These are phyloP conservation scores for Trigoniulus corallinus DNA, from an alignment of 1,140 invertebrate genomes.

Conservation along the genomic window DNA sequence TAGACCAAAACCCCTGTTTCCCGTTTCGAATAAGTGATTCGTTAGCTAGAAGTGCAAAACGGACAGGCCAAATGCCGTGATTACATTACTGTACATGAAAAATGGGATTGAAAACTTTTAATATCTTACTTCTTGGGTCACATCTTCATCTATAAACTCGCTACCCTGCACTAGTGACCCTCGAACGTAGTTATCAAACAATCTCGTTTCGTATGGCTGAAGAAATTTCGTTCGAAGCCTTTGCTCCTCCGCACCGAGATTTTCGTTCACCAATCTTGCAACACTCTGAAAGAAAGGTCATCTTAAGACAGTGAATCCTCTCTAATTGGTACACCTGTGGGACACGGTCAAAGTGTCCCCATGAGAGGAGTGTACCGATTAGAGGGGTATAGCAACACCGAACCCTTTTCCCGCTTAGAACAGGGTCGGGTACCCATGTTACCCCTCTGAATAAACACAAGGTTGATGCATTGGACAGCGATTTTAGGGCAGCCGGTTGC, in stretches of 20 bases:
- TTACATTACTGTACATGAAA: background rate
- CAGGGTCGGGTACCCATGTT: no score
- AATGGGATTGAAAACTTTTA: no score
- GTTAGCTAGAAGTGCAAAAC: no score
- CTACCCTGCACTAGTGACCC: background rate
- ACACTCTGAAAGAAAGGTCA: background rate
- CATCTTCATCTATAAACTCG: background rate
- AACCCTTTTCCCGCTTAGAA: no score
- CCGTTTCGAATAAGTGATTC: slow-evolving; percentile 80
- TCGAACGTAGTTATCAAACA: background rate
- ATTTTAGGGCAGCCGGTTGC: no score
- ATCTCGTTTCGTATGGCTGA: background rate
- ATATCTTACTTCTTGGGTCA: background rate
- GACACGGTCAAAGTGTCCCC: no score
- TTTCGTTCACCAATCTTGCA: background rate
- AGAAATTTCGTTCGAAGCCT: background rate
- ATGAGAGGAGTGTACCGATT: no score
- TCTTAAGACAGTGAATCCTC: background rate
- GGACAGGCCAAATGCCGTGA: no score
- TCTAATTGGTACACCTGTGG: no score
- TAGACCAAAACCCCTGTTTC: slow-evolving; percentile 66
- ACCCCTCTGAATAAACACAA: no score
- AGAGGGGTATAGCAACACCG: no score
- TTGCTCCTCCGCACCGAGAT: background rate
- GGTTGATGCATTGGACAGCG: no score